A percentile compares a stretch with the other conserved stretches of the same genome.
These are phyloP conservation scores for Lophotis ruficrista DNA, from an alignment of 2,113 vertebrate genomes.

Conservation along the genomic window DNA sequence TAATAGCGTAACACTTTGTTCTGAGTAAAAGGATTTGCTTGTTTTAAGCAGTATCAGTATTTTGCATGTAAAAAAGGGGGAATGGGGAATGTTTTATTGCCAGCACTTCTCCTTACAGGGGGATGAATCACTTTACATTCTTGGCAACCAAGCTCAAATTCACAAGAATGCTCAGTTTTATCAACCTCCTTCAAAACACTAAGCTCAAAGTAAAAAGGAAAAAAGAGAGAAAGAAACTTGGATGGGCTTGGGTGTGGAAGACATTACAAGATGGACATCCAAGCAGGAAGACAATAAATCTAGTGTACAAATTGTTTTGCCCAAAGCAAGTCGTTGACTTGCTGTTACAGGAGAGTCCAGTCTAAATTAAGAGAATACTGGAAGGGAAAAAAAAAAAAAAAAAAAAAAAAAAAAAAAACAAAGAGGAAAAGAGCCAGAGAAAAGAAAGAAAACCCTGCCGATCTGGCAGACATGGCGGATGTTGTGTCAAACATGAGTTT, in stretches of 20 bases:
- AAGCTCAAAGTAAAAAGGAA: constrained; percentile 21
- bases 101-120: constrained; percentile 45
- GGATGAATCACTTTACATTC: constrained; percentile 71
- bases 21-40: constrained; percentile 42
- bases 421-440: background rate
- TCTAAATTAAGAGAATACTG: constrained; percentile 24
- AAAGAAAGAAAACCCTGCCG: background rate
- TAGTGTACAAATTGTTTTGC: constrained; percentile 20
- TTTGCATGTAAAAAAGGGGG: constrained; percentile 48
- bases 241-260: constrained; percentile 1
- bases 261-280: constrained; percentile 30
- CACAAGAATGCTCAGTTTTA: constrained; percentile 69
- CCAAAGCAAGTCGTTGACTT: background rate
- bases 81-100: constrained; percentile 35
- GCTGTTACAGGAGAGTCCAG: background rate
- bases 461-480: background rate
- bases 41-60: constrained; percentile 45
- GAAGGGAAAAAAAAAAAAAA: background rate
- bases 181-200: constrained; percentile 65
- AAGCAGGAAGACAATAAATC: constrained; percentile 49
- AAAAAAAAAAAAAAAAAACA: background rate
- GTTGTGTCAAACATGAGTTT: constrained; percentile 16
- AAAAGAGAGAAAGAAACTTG: constrained; percentile 23
- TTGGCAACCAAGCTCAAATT: constrained; percentile 60
- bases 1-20: constrained; percentile 40